Conservation (phyloP, 2,888 invertebrate species). For the Dascillus cervinus region DNA sequence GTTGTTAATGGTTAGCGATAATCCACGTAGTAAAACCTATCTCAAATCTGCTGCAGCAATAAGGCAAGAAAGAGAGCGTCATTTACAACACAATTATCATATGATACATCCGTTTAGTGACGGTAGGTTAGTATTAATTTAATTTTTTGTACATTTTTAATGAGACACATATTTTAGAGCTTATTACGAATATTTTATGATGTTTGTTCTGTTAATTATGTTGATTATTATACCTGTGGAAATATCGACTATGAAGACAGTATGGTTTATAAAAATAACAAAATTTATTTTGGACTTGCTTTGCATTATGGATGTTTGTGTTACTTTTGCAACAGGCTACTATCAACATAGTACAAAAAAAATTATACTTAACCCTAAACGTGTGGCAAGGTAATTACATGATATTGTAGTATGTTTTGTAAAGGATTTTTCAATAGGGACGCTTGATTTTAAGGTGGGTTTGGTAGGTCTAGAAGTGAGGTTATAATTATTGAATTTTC, state of each 20-base stretch:
- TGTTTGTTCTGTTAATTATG: conserved; percentile 10
- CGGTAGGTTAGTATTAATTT: conserved; percentile 22
- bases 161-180: too few species aligned
- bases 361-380: conserved; percentile 30
- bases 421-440: too few species aligned
- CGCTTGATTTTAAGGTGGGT: too few species aligned
- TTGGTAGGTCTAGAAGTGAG: too few species aligned
- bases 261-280: conserved; percentile 2
- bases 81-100: conserved; percentile 19
- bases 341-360: conserved; percentile 32
- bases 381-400: conserved; percentile 33
- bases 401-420: too few species aligned
- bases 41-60: conserved; percentile 26
- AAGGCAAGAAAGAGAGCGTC: conserved; percentile 30
- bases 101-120: conserved; percentile 41
- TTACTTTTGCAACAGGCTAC: conserved; percentile 38
- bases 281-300: conserved; percentile 22
- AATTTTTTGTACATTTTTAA: too few species aligned
- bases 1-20: conserved; percentile 18
- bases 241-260: background rate
- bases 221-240: conserved; percentile 19
- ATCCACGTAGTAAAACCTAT: conserved; percentile 15
- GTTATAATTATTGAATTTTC: too few species aligned
- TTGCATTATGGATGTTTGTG: conserved; percentile 31
- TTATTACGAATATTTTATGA: conserved; percentile 17